Evolutionary conservation across 1,140 invertebrate species (phyloP).

Genomic region (Papilio xuthus): DNA sequence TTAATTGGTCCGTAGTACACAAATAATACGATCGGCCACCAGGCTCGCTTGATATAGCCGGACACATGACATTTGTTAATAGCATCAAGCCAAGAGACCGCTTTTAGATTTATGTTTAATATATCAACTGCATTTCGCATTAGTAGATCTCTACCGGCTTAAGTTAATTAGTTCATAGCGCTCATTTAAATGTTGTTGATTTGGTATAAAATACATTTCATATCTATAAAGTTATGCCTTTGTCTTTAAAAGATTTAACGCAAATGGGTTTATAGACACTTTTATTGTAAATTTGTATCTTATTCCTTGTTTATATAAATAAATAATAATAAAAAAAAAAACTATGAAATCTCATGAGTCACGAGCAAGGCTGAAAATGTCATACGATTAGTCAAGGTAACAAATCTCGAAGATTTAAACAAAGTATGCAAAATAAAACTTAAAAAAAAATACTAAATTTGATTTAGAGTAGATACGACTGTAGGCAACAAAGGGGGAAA

Average conservation of each 20-base stretch:
- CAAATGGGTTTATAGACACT: too few species aligned
- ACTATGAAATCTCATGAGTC: too few species aligned
- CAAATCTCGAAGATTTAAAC: neutral
- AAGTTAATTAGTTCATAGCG: constrained; percentile 3
- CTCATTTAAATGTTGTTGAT: neutral
- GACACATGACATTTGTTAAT: constrained; percentile 26
- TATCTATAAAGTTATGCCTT: neutral
- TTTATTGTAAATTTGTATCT: too few species aligned
- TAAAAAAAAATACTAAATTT: neutral
- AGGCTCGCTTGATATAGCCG: constrained; percentile 20
- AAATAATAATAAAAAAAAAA: too few species aligned
- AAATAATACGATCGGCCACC: constrained; percentile 17
- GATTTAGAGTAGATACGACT: neutral
- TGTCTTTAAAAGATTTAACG: neutral
- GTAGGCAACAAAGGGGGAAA: neutral
- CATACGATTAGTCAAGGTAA: too few species aligned
- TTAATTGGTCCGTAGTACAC: constrained; percentile 30
- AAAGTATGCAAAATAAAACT: neutral
- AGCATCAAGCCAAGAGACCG: constrained; percentile 23
- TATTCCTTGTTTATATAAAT: too few species aligned
- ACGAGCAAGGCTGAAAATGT: too few species aligned
- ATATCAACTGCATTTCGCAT: constrained; percentile 4
- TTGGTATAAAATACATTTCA: neutral
- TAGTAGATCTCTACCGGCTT: constrained; percentile 14
- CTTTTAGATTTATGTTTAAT: constrained; percentile 29